Evolutionary conservation across 2,888 invertebrate genomes (phyloP), one percentile per base, ranked within the genome.

Genomic region (Siphlonurus alternatus): DNA sequence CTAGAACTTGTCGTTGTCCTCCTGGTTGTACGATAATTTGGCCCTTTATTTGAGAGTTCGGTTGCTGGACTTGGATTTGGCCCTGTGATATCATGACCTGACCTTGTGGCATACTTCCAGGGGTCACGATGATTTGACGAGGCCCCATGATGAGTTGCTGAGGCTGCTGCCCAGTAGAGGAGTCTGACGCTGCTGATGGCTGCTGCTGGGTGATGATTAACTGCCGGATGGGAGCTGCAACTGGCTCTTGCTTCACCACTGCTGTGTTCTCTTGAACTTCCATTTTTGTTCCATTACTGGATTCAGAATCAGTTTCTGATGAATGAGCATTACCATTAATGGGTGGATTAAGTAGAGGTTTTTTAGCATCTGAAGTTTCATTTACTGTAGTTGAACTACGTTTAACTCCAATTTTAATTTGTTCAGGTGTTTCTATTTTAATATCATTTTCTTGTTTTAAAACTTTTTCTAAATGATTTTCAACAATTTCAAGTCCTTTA

Each of bases 401-500:
- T 20, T 56, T 62, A 22, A 59, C 20, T 59, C 56, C 59, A 61
- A 63, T 25, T 59, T 56, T 63, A 20, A 53, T 56, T 60, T 51
- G 65, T 25, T 62, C 65, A 23, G 62, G 56, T 7, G 56, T 56
- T 10, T 56, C 56, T 38, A 5, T 15, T 15, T 5, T 10, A 15
- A 5, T 15, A 3, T 38, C 38, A 38, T 15, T 38, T 38, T 38
- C 38, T 38, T 38, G 38, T 38, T 38, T 38, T 38, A 38, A 38
- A 38, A 38, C 38, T 38, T 38, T 38, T 10, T 56, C 56, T 56
- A 56, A 63, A 63, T 69, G 68, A 54, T 82, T 82, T 67, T 82
- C 82, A 1, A 84, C 80, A 61, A 84, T 73, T 72, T 83, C 83
- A 66, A 83, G 73, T 54, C 81, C 81, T 69, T 79, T 81, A 56